These are phyloP conservation scores for Muraenolepis orangiensis DNA, from an alignment of 2,797 vertebrate species.

Conservation along the genomic window DNA sequence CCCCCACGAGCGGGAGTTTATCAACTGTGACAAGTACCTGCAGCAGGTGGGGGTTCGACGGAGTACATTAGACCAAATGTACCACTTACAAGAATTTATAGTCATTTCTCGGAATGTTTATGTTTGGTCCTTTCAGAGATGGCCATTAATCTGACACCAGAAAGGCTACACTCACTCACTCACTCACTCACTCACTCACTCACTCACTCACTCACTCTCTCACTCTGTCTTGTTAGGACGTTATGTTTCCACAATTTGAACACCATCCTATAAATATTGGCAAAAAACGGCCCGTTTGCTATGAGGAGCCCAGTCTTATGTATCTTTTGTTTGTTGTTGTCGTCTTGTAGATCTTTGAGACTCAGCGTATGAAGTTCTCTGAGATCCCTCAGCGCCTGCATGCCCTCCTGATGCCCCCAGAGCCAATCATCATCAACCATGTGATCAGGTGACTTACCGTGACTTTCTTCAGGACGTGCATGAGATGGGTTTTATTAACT, in stretches of 20 bases:
- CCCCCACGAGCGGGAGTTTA: slow-evolving; percentile 95
- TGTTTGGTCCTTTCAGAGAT: neutral
- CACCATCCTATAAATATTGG: neutral
- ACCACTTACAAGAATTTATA: neutral
- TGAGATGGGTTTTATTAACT: neutral
- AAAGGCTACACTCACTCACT: neutral
- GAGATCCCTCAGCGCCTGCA: slow-evolving; percentile 98
- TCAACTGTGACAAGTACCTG: slow-evolving; percentile 98
- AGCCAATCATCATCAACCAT: slow-evolving; percentile 98
- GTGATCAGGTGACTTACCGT: slow-evolving; percentile 87
- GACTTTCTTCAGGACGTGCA: neutral
- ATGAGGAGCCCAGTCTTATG: too few species aligned
- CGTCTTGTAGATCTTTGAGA: slow-evolving; percentile 89
- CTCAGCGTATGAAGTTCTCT: slow-evolving; percentile 97
- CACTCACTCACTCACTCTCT: too few species aligned
- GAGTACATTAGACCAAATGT: too few species aligned
- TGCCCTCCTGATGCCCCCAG: slow-evolving; percentile 95
- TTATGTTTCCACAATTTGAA: neutral
- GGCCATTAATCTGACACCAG: neutral
- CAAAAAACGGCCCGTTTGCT: neutral
- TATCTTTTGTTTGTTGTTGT: slow-evolving; percentile 14
- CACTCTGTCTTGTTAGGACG: too few species aligned
- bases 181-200: too few species aligned
- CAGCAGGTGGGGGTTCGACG: too few species aligned
- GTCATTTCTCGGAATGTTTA: neutral